Evolutionary conservation across 2,888 invertebrate species (phyloP).

Genomic region (Eilema griseolum): DNA sequence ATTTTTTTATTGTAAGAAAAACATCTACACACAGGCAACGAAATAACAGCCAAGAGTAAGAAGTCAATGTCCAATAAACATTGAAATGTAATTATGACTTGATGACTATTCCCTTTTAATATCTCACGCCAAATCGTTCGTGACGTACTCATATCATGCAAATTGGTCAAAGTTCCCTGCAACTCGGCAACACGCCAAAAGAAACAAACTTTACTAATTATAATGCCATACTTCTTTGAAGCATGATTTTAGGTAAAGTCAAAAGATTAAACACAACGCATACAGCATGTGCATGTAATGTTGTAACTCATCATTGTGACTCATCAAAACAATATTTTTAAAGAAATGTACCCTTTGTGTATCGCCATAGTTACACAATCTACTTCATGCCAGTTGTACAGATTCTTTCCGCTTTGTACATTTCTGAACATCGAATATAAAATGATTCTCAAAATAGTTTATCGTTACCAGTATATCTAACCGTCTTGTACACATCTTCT

Average conservation of each 20-base stretch:
- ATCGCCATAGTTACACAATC: background rate
- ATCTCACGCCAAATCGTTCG: conserved; percentile 42
- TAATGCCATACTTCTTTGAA: conserved; percentile 48
- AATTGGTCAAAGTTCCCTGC: conserved; percentile 64
- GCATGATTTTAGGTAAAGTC: conserved; percentile 7
- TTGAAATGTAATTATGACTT: conserved; percentile 29
- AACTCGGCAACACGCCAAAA: conserved; percentile 64
- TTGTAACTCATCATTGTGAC: conserved; percentile 10
- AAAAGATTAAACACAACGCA: background rate
- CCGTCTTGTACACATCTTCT: background rate
- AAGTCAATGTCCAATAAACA: conserved; percentile 36
- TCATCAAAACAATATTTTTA: conserved; percentile 16
- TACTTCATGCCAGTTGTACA: background rate
- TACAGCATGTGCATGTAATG: background rate
- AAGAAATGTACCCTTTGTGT: background rate
- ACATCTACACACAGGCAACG: background rate
- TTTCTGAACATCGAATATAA: conserved; percentile 1
- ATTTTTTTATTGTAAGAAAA: background rate
- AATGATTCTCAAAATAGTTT: background rate
- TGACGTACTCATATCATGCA: conserved; percentile 44
- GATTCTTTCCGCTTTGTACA: background rate
- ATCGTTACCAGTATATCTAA: background rate
- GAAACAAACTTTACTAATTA: conserved; percentile 56
- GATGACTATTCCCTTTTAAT: conserved; percentile 34
- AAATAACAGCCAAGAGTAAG: conserved; percentile 22